Evolutionary conservation across 23 tunicate genomes (phyloP).

Genomic region (Halocynthia roretzi): DNA sequence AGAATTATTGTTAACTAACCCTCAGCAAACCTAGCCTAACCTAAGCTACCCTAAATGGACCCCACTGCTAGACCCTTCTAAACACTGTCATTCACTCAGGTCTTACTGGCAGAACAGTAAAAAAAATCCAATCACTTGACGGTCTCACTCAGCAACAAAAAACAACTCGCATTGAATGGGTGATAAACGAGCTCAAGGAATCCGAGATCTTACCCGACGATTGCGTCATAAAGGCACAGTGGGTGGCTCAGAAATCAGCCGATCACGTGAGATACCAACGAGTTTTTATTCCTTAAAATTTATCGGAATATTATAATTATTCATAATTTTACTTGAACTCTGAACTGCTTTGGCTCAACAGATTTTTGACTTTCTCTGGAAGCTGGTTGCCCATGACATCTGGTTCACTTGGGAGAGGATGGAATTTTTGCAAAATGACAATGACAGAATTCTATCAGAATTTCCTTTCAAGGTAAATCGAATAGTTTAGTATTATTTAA

Average conservation of each 20-base stretch:
- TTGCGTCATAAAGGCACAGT: constrained; percentile 47
- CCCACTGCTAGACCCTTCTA: too few species aligned
- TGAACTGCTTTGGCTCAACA: background rate
- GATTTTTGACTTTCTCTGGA: constrained; percentile 79
- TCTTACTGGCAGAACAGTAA: constrained; percentile 60
- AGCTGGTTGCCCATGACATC: constrained; percentile 82
- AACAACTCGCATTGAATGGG: constrained; percentile 66
- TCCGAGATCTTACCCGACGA: constrained; percentile 66
- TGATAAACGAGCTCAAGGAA: constrained; percentile 72
- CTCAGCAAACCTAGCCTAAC: too few species aligned
- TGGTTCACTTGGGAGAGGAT: constrained; percentile 93
- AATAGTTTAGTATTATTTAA: background rate
- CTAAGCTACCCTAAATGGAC: too few species aligned
- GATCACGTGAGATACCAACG: constrained; percentile 42
- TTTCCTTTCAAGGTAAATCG: constrained; percentile 10
- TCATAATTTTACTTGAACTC: background rate
- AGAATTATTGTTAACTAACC: too few species aligned
- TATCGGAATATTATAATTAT: background rate
- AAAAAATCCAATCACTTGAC: constrained; percentile 71
- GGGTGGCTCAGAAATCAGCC: constrained; percentile 53
- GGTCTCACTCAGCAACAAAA: constrained; percentile 80
- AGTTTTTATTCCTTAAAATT: background rate
- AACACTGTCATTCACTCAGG: constrained; percentile 18
- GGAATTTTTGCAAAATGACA: constrained; percentile 68
- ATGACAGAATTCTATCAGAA: constrained; percentile 38